These are phyloP conservation scores for Pyrocoelia pectoralis DNA, from an alignment of 2,888 invertebrate species.

Conservation along the genomic window DNA sequence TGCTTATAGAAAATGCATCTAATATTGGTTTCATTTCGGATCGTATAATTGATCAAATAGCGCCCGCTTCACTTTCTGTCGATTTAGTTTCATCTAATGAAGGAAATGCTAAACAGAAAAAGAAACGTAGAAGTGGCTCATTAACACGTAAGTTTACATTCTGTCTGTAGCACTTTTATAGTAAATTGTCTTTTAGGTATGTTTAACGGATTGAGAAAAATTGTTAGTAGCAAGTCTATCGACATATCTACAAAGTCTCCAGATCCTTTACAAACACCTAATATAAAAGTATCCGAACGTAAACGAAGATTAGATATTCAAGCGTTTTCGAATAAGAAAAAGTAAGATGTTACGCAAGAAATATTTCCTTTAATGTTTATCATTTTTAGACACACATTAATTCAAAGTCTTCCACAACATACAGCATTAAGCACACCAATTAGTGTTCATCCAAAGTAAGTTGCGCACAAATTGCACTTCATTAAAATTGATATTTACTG, in stretches of 20 bases:
- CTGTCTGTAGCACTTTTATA: background rate
- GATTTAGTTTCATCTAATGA: constrained; percentile 59
- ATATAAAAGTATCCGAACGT: constrained; percentile 68
- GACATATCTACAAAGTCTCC: constrained; percentile 62
- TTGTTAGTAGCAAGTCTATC: constrained; percentile 69
- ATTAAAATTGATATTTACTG: no score
- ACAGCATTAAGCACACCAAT: constrained; percentile 60
- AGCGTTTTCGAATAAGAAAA: constrained; percentile 72
- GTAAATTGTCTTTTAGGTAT: constrained; percentile 65
- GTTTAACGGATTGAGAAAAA: constrained; percentile 79
- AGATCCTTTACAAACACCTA: constrained; percentile 63
- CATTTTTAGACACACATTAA: constrained; percentile 67
- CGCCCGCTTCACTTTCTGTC: constrained; percentile 41
- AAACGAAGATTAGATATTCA: constrained; percentile 72
- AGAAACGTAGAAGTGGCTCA: constrained; percentile 86
- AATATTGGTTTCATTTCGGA: constrained; percentile 78
- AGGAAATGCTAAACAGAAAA: constrained; percentile 65
- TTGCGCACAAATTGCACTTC: constrained; percentile 36
- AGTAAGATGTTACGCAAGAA: constrained; percentile 61
- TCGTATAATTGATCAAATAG: constrained; percentile 60
- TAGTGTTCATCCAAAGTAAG: constrained; percentile 66
- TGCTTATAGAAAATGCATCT: constrained; percentile 80
- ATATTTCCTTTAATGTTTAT: constrained; percentile 14
- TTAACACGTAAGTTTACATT: constrained; percentile 70
- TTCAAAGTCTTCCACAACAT: constrained; percentile 68